These are phyloP conservation scores for Hycleus cichorii DNA, from an alignment of 1,140 invertebrate genomes.

Conservation along the genomic window DNA sequence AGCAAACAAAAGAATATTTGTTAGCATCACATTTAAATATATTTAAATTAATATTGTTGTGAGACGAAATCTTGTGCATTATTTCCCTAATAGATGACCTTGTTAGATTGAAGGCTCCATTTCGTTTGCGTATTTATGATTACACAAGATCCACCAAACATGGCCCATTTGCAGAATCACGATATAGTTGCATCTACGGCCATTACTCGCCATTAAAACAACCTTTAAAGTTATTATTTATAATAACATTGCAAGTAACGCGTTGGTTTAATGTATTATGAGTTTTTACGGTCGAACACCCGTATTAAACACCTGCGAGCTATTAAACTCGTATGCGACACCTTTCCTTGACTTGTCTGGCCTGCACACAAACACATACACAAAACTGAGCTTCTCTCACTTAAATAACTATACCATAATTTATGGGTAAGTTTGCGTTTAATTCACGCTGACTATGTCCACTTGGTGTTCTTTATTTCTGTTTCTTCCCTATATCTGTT, in stretches of 20 bases:
- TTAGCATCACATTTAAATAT: constrained; percentile 34
- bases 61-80: too few relatives aligned
- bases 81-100: too few relatives aligned
- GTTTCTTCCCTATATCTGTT: neutral
- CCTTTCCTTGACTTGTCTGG: constrained; percentile 14
- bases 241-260: constrained; percentile 23
- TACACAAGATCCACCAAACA: too few relatives aligned
- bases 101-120: too few relatives aligned
- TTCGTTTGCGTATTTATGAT: too few relatives aligned
- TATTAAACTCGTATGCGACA: constrained; percentile 7
- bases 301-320: constrained; percentile 16
- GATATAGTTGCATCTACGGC: constrained; percentile 15
- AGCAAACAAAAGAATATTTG: constrained; percentile 33
- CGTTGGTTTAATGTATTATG: constrained; percentile 22
- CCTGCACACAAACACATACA: neutral
- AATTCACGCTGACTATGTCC: constrained; percentile 10
- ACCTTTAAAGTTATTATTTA: constrained; percentile 23
- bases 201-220: constrained; percentile 15
- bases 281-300: constrained; percentile 16
- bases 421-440: constrained; percentile 24
- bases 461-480: neutral
- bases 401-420: constrained; percentile 28
- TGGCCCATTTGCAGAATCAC: neutral
- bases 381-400: neutral
- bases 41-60: too few relatives aligned